phyloP scores from a whole-genome alignment of 2,888 invertebrate genomes.

The Raillietiella orientalis region DNA sequence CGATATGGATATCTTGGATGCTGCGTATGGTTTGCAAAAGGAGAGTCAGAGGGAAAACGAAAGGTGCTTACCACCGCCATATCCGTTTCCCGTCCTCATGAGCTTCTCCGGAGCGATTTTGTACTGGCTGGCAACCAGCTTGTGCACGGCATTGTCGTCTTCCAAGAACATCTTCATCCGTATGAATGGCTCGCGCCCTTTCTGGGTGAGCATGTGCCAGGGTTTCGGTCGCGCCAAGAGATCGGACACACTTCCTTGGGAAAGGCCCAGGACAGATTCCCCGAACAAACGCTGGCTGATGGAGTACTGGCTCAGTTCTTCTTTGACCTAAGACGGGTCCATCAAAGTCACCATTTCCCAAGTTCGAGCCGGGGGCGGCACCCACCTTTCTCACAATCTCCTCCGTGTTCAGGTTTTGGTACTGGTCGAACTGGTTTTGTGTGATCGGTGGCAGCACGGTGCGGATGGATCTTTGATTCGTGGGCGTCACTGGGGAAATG shows the following conservation, averaged over 20 bases:
- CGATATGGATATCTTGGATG: too few relatives aligned
- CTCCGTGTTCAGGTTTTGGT: slow-evolving; percentile 89
- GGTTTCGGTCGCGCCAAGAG: slow-evolving; percentile 86
- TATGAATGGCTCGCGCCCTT: slow-evolving; percentile 84
- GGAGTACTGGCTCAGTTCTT: slow-evolving; percentile 73
- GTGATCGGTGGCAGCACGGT: slow-evolving; percentile 92
- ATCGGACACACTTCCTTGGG: slow-evolving; percentile 92
- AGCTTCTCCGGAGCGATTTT: slow-evolving; percentile 91
- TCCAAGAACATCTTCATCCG: slow-evolving; percentile 93
- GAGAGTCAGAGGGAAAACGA: too few relatives aligned
- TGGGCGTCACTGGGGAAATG: slow-evolving; percentile 49
- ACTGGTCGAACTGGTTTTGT: slow-evolving; percentile 93
- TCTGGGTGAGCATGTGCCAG: slow-evolving; percentile 92
- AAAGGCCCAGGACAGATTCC: slow-evolving; percentile 81
- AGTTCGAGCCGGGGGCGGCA: not conserved
- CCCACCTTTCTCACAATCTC: slow-evolving; percentile 66
- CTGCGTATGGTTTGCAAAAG: too few relatives aligned
- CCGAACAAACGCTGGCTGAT: slow-evolving; percentile 95
- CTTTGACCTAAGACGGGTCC: slow-evolving; percentile 30
- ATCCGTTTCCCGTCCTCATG: slow-evolving; percentile 34
- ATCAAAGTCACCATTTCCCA: not conserved
- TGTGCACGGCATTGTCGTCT: slow-evolving; percentile 79
- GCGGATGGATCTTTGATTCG: slow-evolving; percentile 60
- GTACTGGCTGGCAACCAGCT: slow-evolving; percentile 81
- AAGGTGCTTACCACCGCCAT: too few relatives aligned